Conservation (phyloP, 1,140 invertebrate species). For the Drosophila orosa region DNA sequence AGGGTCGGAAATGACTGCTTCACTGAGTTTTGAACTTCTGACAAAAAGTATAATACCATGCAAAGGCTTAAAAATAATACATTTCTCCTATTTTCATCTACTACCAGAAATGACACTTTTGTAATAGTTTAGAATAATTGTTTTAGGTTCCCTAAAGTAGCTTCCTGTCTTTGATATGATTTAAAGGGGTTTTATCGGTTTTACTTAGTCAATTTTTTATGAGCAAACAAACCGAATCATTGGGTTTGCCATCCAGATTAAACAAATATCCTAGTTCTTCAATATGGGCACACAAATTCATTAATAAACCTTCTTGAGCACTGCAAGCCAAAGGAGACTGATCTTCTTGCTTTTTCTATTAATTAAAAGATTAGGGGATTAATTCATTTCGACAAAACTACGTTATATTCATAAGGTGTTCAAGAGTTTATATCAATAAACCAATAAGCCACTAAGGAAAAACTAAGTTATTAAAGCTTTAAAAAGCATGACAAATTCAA, state of each 20-base stretch:
- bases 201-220: neutral
- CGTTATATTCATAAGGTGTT: neutral
- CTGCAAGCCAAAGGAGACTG: neutral
- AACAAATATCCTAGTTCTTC: neutral
- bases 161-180: neutral
- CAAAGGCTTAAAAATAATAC: too few relatives aligned
- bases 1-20: too few relatives aligned
- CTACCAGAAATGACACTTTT: too few relatives aligned
- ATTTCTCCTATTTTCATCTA: too few relatives aligned
- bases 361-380: neutral
- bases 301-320: neutral
- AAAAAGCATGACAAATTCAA: neutral
- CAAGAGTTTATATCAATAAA: neutral
- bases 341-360: neutral
- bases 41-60: too few relatives aligned
- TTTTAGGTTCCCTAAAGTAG: neutral
- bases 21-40: too few relatives aligned
- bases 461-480: neutral
- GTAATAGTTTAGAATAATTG: neutral
- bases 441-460: neutral
- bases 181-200: neutral
- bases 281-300: constrained; percentile 9
- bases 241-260: neutral
- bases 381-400: neutral
- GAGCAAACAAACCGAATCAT: constrained; percentile 3